These are phyloP conservation scores for Thamnaconus septentrionalis DNA, from an alignment of 2,113 vertebrate genomes.

Conservation along the genomic window DNA sequence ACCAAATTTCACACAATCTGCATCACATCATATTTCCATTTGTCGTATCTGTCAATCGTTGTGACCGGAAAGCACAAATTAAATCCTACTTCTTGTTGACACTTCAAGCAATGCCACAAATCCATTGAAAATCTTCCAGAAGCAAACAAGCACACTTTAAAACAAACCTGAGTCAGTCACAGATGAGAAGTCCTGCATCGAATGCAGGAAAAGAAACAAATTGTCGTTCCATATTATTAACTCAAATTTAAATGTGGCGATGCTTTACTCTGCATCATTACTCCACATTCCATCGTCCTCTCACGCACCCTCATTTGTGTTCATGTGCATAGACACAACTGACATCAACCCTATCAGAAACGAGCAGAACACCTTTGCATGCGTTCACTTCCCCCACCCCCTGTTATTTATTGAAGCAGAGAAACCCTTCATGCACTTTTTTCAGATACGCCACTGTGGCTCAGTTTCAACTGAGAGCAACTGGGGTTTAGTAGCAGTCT, in stretches of 20 bases:
- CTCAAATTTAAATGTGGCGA: not conserved
- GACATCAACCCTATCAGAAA: constrained; percentile 37
- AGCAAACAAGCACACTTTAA: not conserved
- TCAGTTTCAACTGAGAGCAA: constrained; percentile 5
- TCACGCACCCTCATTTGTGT: constrained; percentile 2
- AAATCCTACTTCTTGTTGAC: too few species aligned
- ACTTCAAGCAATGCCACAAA: too few species aligned
- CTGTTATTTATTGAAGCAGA: constrained; percentile 28
- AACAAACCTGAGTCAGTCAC: not conserved
- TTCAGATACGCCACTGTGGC: constrained; percentile 3
- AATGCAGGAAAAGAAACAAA: not conserved
- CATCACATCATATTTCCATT: too few species aligned
- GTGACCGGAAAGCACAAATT: too few species aligned
- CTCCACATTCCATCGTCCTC: constrained; percentile 47
- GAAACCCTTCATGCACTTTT: constrained; percentile 52
- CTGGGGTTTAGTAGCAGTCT: constrained; percentile 14
- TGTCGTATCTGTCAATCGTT: too few species aligned
- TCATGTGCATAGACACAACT: not conserved
- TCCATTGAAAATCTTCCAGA: not conserved
- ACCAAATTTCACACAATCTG: too few species aligned
- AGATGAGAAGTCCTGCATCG: not conserved
- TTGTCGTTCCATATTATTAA: not conserved
- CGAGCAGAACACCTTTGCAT: constrained; percentile 46
- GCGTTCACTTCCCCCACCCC: constrained; percentile 36
- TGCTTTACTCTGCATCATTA: constrained; percentile 30